A percentile compares a stretch with the other conserved stretches of the same genome.
Conservation (phyloP, 1,140 invertebrate species). For the Drosophila paulistorum region DNA sequence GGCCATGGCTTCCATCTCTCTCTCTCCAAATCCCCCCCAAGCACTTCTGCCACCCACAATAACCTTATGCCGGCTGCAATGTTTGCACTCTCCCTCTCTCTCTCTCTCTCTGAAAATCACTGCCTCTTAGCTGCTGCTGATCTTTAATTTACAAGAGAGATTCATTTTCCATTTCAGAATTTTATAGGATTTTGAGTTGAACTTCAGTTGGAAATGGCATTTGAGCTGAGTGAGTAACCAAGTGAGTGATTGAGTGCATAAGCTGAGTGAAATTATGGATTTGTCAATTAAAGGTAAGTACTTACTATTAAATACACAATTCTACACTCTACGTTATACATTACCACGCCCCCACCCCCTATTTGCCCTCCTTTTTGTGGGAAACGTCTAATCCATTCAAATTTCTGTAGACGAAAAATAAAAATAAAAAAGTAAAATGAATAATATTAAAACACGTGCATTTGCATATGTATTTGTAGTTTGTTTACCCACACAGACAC, state of each 20-base stretch:
- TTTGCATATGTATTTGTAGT: slow-evolving; percentile 43
- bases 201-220: slow-evolving; percentile 37
- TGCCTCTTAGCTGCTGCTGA: slow-evolving; percentile 44
- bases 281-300: slow-evolving; percentile 72
- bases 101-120: not conserved
- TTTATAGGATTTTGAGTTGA: slow-evolving; percentile 36
- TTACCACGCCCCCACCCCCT: slow-evolving; percentile 3
- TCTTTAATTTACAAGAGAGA: slow-evolving; percentile 53
- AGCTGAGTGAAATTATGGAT: slow-evolving; percentile 65
- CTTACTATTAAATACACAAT: not conserved
- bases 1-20: not conserved
- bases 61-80: slow-evolving; percentile 30
- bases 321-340: not conserved
- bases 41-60: too few relatives aligned
- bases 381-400: slow-evolving; percentile 40
- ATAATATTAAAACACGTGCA: slow-evolving; percentile 60
- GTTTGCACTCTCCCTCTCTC: not conserved
- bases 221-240: slow-evolving; percentile 11
- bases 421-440: slow-evolving; percentile 24
- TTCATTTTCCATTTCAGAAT: slow-evolving; percentile 12
- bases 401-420: slow-evolving; percentile 13
- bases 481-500: slow-evolving; percentile 60
- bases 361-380: not conserved
- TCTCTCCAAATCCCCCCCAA: not conserved
- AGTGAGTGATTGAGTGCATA: slow-evolving; percentile 9